These are phyloP conservation scores for Euwallacea similis DNA, from an alignment of 1,140 invertebrate species.

Conservation along the genomic window DNA sequence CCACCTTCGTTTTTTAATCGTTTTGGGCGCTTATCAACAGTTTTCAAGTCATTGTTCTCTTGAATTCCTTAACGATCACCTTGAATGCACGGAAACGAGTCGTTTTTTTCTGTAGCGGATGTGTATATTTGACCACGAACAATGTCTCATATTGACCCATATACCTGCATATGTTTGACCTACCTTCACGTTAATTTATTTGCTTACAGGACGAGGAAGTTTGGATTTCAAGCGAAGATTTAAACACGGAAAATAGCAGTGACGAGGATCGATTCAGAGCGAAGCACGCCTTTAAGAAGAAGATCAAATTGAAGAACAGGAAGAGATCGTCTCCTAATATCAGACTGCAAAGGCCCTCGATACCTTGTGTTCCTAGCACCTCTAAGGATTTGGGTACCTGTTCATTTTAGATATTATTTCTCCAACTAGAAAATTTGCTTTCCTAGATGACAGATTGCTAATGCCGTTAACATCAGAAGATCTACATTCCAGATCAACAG, in stretches of 20 bases:
- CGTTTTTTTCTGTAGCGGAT: background rate
- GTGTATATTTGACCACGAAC: no score
- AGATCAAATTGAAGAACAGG: conserved; percentile 27
- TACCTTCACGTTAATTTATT: no score
- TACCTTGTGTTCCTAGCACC: conserved; percentile 21
- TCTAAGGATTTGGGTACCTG: conserved; percentile 23
- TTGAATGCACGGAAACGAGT: background rate
- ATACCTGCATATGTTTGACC: no score
- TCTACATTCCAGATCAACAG: conserved; percentile 19
- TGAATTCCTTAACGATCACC: background rate
- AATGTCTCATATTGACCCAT: no score
- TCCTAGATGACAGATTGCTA: conserved; percentile 18
- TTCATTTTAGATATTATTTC: background rate
- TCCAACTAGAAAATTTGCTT: background rate
- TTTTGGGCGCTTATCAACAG: background rate
- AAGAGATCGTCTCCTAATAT: conserved; percentile 32
- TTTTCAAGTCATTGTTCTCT: conserved; percentile 1
- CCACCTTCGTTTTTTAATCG: background rate
- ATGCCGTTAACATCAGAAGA: conserved; percentile 12
- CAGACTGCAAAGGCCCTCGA: conserved; percentile 29
- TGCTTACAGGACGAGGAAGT: conserved; percentile 33
- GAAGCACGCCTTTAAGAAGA: conserved; percentile 22
- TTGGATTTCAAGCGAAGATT: conserved; percentile 47
- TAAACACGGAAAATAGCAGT: conserved; percentile 44
- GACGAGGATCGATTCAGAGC: conserved; percentile 37